Evolutionary conservation across 2,797 vertebrate species (phyloP).

Genomic region (Enteromius anoplus): DNA sequence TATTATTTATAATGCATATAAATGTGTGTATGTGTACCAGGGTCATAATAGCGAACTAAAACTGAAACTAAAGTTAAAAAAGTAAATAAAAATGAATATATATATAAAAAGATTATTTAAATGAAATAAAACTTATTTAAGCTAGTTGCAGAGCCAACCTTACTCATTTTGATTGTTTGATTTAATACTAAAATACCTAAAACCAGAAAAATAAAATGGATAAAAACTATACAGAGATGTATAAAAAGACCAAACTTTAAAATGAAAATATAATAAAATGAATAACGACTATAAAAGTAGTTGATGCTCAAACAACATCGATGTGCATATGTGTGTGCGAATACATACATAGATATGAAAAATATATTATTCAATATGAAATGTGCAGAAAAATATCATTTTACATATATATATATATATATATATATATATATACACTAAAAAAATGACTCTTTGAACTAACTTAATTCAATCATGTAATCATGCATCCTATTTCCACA

Average conservation of each 20-base stretch:
- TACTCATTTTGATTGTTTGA: not conserved
- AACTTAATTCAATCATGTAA: too few relatives aligned
- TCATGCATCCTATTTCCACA: too few relatives aligned
- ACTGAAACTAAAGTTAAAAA: not conserved
- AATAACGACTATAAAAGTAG: not conserved
- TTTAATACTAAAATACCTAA: not conserved
- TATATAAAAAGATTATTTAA: not conserved
- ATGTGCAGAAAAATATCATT: not conserved
- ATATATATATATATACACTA: not conserved
- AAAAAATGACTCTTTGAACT: too few relatives aligned
- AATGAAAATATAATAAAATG: not conserved
- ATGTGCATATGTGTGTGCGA: not conserved
- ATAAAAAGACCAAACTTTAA: not conserved
- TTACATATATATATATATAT: not conserved
- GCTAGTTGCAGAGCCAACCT: not conserved
- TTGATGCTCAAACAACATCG: not conserved
- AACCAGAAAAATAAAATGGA: not conserved
- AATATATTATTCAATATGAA: not conserved
- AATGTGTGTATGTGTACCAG: not conserved
- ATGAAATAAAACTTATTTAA: not conserved
- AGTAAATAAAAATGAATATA: not conserved
- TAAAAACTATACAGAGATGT: not conserved
- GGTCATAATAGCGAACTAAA: not conserved
- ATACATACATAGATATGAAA: not conserved
- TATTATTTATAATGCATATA: not conserved